phyloP scores from a whole-genome alignment of 2,797 vertebrate species.

The Nyctibius grandis region DNA sequence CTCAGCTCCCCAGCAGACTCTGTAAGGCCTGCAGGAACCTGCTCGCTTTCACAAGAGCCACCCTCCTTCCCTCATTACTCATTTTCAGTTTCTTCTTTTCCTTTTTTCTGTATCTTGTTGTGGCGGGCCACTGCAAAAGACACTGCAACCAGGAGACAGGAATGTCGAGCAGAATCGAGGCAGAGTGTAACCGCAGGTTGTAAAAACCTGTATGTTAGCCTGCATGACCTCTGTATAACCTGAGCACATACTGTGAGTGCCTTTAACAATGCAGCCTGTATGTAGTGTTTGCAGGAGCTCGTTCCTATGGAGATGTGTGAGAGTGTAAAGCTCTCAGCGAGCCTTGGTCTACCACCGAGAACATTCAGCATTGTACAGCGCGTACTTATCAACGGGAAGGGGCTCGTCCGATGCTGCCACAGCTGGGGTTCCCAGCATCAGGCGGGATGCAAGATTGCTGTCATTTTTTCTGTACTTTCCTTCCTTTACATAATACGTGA shows the following conservation, averaged over 20 bases:
- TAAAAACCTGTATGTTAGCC: background rate
- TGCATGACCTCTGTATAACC: background rate
- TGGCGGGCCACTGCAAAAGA: background rate
- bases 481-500: background rate
- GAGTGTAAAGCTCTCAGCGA: background rate
- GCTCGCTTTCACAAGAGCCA: background rate
- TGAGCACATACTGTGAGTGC: background rate
- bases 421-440: background rate
- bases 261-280: background rate
- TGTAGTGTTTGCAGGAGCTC: background rate
- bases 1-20: background rate
- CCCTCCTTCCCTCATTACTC: background rate
- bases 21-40: background rate
- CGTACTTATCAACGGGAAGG: background rate
- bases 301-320: background rate
- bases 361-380: background rate
- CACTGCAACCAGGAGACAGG: background rate
- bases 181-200: background rate
- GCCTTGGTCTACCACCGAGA: background rate
- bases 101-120: background rate
- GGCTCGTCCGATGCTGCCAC: accelerated
- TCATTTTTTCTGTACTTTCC: background rate
- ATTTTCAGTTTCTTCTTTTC: background rate
- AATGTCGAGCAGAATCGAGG: background rate
- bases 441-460: background rate